Evolutionary conservation across 2,113 vertebrate species (phyloP).

Genomic region (Herpailurus yagouaroundi): DNA sequence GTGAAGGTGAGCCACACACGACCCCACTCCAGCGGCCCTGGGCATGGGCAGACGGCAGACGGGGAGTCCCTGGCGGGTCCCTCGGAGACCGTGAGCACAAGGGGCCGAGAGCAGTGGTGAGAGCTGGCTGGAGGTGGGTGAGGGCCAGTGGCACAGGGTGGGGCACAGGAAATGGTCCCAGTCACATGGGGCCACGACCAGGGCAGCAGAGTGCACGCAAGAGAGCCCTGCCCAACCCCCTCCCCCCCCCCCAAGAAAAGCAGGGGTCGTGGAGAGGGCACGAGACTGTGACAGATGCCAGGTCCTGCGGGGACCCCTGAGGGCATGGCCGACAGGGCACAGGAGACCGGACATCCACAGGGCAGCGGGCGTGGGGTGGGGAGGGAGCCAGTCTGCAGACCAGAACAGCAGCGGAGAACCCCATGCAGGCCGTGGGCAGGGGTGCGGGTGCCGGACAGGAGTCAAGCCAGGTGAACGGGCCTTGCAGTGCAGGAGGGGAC

Average conservation of each 20-base stretch:
- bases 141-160: not conserved
- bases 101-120: too few species aligned
- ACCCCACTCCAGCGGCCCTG: not conserved
- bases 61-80: too few species aligned
- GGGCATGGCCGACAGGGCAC: not conserved
- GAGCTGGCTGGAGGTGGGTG: not conserved
- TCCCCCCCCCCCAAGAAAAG: not conserved
- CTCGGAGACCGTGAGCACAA: not conserved
- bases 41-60: not conserved
- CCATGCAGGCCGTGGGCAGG: fast-evolving
- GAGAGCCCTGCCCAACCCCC: not conserved
- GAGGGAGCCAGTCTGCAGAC: not conserved
- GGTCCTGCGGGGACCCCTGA: not conserved
- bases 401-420: not conserved
- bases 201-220: not conserved
- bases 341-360: too few species aligned
- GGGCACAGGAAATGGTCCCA: not conserved
- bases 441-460: not conserved
- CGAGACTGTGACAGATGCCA: not conserved
- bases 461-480: not conserved
- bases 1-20: not conserved
- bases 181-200: not conserved
- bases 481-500: not conserved
- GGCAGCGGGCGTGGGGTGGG: too few species aligned
- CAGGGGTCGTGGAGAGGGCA: not conserved